Conservation (phyloP, 2,888 invertebrate genomes). For the Hypena proboscidalis region DNA sequence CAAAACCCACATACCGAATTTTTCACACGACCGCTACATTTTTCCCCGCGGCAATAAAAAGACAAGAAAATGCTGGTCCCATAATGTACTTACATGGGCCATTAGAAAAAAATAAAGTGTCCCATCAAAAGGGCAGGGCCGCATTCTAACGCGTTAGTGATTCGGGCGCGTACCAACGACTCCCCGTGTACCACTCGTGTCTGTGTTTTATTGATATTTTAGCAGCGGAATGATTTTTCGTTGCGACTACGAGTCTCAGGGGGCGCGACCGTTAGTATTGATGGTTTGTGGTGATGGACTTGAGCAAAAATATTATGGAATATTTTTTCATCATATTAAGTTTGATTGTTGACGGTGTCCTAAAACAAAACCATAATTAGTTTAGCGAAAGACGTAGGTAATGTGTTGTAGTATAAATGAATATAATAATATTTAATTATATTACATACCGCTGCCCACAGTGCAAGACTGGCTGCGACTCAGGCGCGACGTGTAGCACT, state of each 20-base stretch:
- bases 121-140: slow-evolving; percentile 75
- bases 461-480: too few relatives aligned
- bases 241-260: slow-evolving; percentile 71
- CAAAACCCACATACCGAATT: slow-evolving; percentile 42
- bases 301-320: slow-evolving; percentile 6
- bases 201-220: slow-evolving; percentile 85
- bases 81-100: slow-evolving; percentile 48
- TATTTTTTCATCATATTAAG: not conserved
- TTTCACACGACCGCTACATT: slow-evolving; percentile 56
- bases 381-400: too few relatives aligned
- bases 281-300: slow-evolving; percentile 65
- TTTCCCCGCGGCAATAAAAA: slow-evolving; percentile 62
- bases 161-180: slow-evolving; percentile 65
- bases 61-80: slow-evolving; percentile 66
- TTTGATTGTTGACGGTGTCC: too few relatives aligned
- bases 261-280: slow-evolving; percentile 75
- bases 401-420: too few relatives aligned
- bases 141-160: slow-evolving; percentile 71
- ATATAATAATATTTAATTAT: too few relatives aligned
- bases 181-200: slow-evolving; percentile 60
- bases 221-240: slow-evolving; percentile 80
- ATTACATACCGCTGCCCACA: too few relatives aligned
- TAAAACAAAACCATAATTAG: too few relatives aligned
- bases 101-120: slow-evolving; percentile 76
- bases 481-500: too few relatives aligned